phyloP scores from a whole-genome alignment of 1,140 invertebrate species.

The Drosophila erecta region DNA sequence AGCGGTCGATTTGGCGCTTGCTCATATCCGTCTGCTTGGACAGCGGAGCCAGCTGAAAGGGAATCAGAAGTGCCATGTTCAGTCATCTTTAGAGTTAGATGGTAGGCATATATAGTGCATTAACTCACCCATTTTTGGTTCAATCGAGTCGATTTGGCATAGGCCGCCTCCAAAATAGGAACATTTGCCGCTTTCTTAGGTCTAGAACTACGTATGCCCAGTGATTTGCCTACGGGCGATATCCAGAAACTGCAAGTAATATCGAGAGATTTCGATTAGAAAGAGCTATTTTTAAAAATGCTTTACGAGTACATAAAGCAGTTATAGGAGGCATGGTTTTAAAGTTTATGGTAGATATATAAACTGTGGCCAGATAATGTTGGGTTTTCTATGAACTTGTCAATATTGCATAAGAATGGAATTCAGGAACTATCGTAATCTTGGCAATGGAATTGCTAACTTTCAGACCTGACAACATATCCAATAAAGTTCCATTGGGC shows the following conservation, averaged over 20 bases:
- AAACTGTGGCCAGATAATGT: not conserved
- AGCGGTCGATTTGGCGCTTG: conserved; percentile 95
- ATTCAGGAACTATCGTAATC: conserved; percentile 1
- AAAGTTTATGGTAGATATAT: not conserved
- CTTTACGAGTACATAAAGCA: not conserved
- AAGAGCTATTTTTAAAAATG: not conserved
- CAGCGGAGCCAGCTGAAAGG: conserved; percentile 88
- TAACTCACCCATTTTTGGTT: conserved; percentile 90
- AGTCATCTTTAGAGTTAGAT: not conserved
- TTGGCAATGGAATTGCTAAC: not conserved
- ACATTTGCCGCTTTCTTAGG: conserved; percentile 90
- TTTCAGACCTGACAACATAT: conserved; percentile 3
- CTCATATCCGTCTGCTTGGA: conserved; percentile 94
- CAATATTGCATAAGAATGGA: not conserved
- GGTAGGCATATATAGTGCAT: not conserved
- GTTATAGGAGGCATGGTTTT: not conserved
- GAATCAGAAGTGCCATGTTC: not conserved
- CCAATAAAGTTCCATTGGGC: conserved; percentile 21
- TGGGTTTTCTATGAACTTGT: not conserved
- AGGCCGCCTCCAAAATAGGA: conserved; percentile 90
- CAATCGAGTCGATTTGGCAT: conserved; percentile 87
- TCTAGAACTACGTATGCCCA: conserved; percentile 92
- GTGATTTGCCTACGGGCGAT: conserved; percentile 89
- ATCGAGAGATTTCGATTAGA: conserved; percentile 43
- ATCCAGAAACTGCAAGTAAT: conserved; percentile 89